Evolutionary conservation across 2,888 invertebrate species (phyloP), one percentile per base, ranked within the genome.

Genomic region (Agrilus cyanescens): DNA sequence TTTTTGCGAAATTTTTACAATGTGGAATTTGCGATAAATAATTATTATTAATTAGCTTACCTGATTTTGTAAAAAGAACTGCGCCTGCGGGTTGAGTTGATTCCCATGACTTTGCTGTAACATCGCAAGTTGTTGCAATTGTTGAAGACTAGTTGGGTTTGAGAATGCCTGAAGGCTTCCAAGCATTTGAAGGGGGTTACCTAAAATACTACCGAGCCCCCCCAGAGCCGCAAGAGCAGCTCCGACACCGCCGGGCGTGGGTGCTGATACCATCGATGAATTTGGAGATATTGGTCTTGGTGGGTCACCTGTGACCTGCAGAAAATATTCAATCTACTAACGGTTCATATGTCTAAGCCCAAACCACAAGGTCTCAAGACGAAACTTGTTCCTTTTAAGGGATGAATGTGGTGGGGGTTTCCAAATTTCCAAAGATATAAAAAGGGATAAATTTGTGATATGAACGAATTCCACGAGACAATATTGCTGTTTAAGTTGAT

Each of bases 21-120:
- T 25, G 25, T 25, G 10, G 8, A 25, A 10, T 10, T 6, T 8
- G 10, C 25, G 25, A 25, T 25, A 25, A 25, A 10, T 25, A 25
- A 25, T 8, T 25, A 10, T 25, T 3, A 20, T 20, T 20, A 20
- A 5, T 20, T 20, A 2, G 20, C 60, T 58, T 59, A 81, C 81
- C 75, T 80, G 84, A 65, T 84, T 85, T 62, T 85, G 85, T 41
- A 85, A 66, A 62, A 85, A 78, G 60, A 84, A 82, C 60, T 84
- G 85, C 15, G 82, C 75, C 54, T 77, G 78, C 4, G 81, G 70
- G 47, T 62, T 65, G 38, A 63, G 56, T 45, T 62, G 61, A 45
- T 62, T 62, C 53, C 59, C 65, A 54, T 45, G 47, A 32, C 51
- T 61, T 41, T 76, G 78, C 51, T 74, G 78, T 55, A 79, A 72